phyloP scores from a whole-genome alignment of 1,140 invertebrate genomes.

The Gryllus bimaculatus region DNA sequence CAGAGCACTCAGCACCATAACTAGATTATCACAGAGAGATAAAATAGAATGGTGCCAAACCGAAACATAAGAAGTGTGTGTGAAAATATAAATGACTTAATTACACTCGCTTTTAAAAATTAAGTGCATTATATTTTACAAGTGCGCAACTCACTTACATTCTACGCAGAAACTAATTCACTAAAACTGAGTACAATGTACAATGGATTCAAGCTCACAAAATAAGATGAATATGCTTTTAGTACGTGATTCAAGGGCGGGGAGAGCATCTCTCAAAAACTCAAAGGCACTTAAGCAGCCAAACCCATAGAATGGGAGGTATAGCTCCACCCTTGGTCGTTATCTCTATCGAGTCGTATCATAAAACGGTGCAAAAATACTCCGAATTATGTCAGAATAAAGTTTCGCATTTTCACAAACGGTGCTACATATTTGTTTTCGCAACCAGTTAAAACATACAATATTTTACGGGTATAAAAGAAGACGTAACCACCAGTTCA shows the following conservation, averaged over 20 bases:
- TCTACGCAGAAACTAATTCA: background rate
- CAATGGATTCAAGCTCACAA: background rate
- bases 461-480: no score
- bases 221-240: background rate
- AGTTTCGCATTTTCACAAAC: no score
- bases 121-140: constrained; percentile 6
- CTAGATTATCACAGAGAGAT: background rate
- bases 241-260: background rate
- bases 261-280: background rate
- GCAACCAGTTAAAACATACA: no score
- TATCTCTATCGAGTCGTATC: no score
- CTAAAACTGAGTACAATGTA: background rate
- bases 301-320: no score
- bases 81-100: background rate
- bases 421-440: no score
- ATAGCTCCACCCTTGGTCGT: no score
- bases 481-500: no score
- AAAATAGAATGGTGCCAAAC: background rate
- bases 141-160: background rate
- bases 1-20: background rate
- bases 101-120: background rate
- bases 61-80: background rate
- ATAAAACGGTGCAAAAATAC: no score
- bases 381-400: no score
- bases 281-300: background rate